Evolutionary conservation across 2,797 vertebrate genomes (phyloP).

Genomic region (Propithecus deckenii): DNA sequence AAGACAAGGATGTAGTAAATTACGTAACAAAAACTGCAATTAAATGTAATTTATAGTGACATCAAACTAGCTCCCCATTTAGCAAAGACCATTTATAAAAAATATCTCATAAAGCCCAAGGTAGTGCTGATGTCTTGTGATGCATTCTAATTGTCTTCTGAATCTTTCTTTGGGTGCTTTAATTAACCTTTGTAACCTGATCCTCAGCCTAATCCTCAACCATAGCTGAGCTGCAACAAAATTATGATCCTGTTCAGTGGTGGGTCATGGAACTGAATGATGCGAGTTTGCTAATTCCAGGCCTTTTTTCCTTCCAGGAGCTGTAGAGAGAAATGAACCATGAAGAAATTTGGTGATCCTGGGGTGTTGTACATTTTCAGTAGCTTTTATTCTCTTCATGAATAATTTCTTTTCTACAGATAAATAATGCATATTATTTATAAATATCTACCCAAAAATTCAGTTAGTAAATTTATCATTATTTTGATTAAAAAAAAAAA

Average conservation of each 20-base stretch:
- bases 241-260: constrained; percentile 19
- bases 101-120: constrained; percentile 22
- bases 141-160: constrained; percentile 57
- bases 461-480: not conserved
- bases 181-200: constrained; percentile 78
- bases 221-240: not conserved
- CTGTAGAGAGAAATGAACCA: not conserved
- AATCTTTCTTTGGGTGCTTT: constrained; percentile 64
- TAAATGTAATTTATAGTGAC: constrained; percentile 64
- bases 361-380: not conserved
- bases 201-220: constrained; percentile 22
- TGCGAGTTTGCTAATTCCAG: not conserved
- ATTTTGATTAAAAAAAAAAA: not conserved
- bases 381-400: constrained; percentile 7
- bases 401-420: not conserved
- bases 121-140: constrained; percentile 31
- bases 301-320: not conserved
- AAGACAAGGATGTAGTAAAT: constrained; percentile 50
- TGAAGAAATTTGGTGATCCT: not conserved
- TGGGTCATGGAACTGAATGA: constrained; percentile 48
- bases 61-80: constrained; percentile 58
- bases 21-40: constrained; percentile 9
- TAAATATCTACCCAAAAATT: not conserved
- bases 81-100: constrained; percentile 55
- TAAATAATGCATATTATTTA: not conserved